These are phyloP conservation scores for Siniperca obscura DNA, from an alignment of 2,797 vertebrate genomes.

Conservation along the genomic window DNA sequence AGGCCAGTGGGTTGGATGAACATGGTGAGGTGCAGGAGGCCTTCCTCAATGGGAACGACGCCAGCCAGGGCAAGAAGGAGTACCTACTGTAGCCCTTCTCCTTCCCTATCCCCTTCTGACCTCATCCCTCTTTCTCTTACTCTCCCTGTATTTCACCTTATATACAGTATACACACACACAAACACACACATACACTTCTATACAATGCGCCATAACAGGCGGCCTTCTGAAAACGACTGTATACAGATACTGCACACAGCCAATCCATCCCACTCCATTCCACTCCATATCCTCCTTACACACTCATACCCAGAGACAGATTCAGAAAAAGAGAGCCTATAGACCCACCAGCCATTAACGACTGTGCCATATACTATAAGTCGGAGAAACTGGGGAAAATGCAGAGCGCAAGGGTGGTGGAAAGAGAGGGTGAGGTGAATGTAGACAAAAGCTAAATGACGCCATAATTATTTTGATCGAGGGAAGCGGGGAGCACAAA, in stretches of 20 bases:
- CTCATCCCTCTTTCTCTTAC: constrained; percentile 61
- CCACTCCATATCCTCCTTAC: constrained; percentile 56
- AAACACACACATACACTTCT: constrained; percentile 31
- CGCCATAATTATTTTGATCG: constrained; percentile 77
- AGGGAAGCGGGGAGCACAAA: constrained; percentile 67
- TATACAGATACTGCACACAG: constrained; percentile 76
- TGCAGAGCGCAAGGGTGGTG: constrained; percentile 21
- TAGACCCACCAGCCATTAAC: constrained; percentile 75
- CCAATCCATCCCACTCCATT: constrained; percentile 62
- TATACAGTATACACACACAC: constrained; percentile 68
- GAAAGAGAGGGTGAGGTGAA: constrained; percentile 45
- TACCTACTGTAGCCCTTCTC: constrained; percentile 87
- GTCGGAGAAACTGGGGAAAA: constrained; percentile 53
- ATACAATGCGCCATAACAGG: constrained; percentile 73
- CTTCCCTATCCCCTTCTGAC: constrained; percentile 67
- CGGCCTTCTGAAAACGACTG: constrained; percentile 81
- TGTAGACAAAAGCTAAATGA: constrained; percentile 69
- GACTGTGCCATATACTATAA: constrained; percentile 79
- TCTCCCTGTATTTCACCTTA: constrained; percentile 59
- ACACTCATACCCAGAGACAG: constrained; percentile 53
- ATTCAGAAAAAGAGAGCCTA: constrained; percentile 67
- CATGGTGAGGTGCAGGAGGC: constrained; percentile 95
- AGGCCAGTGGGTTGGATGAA: constrained; percentile 94
- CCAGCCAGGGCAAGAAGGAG: constrained; percentile 95
- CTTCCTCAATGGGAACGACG: constrained; percentile 93